A percentile compares a stretch with the other conserved stretches of the same genome.
Evolutionary conservation across 2,888 invertebrate species (phyloP).

Genomic region (Brachypalpus laphriformis): DNA sequence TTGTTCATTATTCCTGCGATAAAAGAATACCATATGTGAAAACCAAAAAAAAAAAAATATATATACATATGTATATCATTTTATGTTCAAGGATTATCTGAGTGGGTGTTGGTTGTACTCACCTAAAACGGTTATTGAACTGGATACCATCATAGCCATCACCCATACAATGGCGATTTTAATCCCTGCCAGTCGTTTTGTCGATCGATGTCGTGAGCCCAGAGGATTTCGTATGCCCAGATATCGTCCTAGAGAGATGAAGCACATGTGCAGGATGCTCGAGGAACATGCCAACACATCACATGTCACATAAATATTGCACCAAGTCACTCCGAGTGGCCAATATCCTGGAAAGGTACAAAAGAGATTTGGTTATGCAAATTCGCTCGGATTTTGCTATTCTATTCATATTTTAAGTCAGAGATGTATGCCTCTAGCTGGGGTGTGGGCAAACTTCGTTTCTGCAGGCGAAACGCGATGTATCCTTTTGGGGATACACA

Average conservation of each 20-base stretch:
- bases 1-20: conserved; percentile 88
- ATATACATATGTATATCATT: background rate
- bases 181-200: conserved; percentile 91
- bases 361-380: background rate
- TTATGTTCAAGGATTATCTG: background rate
- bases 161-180: conserved; percentile 97
- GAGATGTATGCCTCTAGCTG: background rate
- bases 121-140: conserved; percentile 93
- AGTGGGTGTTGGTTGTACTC: conserved; percentile 78
- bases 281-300: conserved; percentile 97
- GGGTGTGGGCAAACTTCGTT: background rate
- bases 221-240: conserved; percentile 95
- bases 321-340: conserved; percentile 96
- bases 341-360: conserved; percentile 90
- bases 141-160: conserved; percentile 93
- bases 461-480: background rate
- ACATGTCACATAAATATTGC: conserved; percentile 96
- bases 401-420: background rate
- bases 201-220: conserved; percentile 92
- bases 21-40: conserved; percentile 6
- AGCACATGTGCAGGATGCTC: conserved; percentile 97
- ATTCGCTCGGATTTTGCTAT: background rate
- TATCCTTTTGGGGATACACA: background rate
- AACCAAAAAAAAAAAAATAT: background rate
- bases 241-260: conserved; percentile 93